These are phyloP conservation scores for Diaprepes abbreviatus DNA, from an alignment of 2,888 invertebrate species.

Conservation along the genomic window DNA sequence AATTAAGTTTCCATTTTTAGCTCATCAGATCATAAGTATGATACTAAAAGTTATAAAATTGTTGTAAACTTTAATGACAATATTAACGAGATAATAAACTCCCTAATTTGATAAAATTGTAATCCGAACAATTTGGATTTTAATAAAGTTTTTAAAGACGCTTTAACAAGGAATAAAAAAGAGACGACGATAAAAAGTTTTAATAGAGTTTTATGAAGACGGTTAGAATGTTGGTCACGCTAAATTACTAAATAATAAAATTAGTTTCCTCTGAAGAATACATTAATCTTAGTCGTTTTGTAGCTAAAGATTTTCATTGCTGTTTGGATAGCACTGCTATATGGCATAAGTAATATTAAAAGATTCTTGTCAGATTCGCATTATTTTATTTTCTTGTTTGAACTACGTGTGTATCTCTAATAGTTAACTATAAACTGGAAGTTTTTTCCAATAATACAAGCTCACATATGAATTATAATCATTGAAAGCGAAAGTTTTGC, in stretches of 20 bases:
- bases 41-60: constrained; percentile 4
- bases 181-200: constrained; percentile 9
- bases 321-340: too few species aligned
- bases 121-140: constrained; percentile 28
- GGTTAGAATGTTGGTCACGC: constrained; percentile 2
- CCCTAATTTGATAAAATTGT: constrained; percentile 24
- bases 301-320: too few species aligned
- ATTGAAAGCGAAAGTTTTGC: too few species aligned
- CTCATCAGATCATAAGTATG: neutral
- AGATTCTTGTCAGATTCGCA: too few species aligned
- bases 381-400: too few species aligned
- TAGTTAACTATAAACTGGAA: too few species aligned
- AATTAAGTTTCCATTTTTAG: neutral
- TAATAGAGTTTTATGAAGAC: constrained; percentile 7
- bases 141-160: constrained; percentile 26
- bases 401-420: too few species aligned
- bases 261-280: too few species aligned
- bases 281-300: too few species aligned
- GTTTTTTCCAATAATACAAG: too few species aligned
- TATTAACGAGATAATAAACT: constrained; percentile 28
- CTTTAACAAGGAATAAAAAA: constrained; percentile 15
- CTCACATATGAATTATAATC: too few species aligned
- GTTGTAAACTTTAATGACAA: constrained; percentile 16
- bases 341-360: too few species aligned
- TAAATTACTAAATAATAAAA: neutral